phyloP scores from a whole-genome alignment of 2,113 vertebrate species.

The Pelecanus crispus region DNA sequence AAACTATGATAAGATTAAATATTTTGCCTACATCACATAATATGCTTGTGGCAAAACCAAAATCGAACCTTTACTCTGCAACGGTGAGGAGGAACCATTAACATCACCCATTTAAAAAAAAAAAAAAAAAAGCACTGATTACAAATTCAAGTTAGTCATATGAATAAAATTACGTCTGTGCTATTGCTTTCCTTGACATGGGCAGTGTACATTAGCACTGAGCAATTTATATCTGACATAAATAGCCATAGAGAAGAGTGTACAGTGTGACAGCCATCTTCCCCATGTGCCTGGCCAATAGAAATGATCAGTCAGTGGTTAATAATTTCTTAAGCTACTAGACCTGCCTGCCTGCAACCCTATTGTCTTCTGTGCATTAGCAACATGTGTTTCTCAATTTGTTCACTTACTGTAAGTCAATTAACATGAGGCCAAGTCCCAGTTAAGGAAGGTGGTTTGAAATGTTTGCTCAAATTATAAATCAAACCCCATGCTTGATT shows the following conservation, averaged over 20 bases:
- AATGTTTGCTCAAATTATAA: not conserved
- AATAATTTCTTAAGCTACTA: not conserved
- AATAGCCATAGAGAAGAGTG: not conserved
- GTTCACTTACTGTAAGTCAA: not conserved
- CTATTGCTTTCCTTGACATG: not conserved
- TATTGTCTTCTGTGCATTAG: not conserved
- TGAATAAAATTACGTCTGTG: not conserved
- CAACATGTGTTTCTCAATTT: not conserved
- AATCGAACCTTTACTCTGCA: not conserved
- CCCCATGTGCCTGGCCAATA: not conserved
- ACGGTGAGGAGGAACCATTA: not conserved
- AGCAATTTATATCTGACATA: not conserved
- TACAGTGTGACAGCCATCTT: rapidly evolving
- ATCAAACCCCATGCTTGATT: not conserved
- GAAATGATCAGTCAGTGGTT: not conserved
- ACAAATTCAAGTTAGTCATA: not conserved
- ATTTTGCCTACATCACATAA: not conserved
- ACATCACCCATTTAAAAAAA: not conserved
- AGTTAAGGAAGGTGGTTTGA: not conserved
- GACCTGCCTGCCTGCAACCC: not conserved
- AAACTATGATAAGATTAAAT: not conserved
- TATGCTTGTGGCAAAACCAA: not conserved
- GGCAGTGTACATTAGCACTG: not conserved
- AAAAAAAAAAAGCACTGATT: not conserved
- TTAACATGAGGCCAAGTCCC: not conserved